A percentile compares a stretch with the other conserved stretches of the same genome.
Conservation (phyloP, 2,888 invertebrate genomes). For the Drosophila leonis region DNA sequence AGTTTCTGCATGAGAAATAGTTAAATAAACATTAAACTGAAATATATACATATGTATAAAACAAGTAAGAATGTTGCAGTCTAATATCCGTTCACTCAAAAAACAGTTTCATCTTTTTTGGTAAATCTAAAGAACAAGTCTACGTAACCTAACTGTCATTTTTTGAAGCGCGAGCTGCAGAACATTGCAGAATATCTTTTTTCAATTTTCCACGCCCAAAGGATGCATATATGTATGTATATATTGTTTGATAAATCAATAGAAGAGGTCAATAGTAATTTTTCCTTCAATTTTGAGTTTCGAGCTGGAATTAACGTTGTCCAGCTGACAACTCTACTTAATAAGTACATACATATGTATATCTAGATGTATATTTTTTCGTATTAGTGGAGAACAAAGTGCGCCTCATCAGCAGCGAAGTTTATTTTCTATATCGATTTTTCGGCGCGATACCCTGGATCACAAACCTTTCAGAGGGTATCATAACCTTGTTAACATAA, state of each 20-base stretch:
- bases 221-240: too few species aligned
- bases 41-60: conserved; percentile 36
- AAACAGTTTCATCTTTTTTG: neutral
- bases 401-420: conserved; percentile 34
- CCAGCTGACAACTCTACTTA: too few species aligned
- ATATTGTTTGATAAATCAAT: too few species aligned
- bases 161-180: neutral
- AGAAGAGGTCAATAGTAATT: too few species aligned
- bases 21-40: conserved; percentile 27
- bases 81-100: neutral
- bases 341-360: too few species aligned
- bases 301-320: conserved; percentile 12
- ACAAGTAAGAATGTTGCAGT: neutral
- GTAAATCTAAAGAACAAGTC: neutral
- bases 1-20: conserved; percentile 26
- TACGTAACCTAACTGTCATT: neutral
- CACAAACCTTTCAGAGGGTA: neutral
- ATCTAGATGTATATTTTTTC: neutral
- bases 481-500: neutral
- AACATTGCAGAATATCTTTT: too few species aligned
- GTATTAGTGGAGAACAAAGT: conserved; percentile 10
- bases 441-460: conserved; percentile 38
- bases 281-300: too few species aligned
- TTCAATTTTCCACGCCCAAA: too few species aligned
- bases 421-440: conserved; percentile 72